These are phyloP conservation scores for Drosophila kikkawai DNA, from an alignment of 1,140 invertebrate genomes.

Conservation along the genomic window DNA sequence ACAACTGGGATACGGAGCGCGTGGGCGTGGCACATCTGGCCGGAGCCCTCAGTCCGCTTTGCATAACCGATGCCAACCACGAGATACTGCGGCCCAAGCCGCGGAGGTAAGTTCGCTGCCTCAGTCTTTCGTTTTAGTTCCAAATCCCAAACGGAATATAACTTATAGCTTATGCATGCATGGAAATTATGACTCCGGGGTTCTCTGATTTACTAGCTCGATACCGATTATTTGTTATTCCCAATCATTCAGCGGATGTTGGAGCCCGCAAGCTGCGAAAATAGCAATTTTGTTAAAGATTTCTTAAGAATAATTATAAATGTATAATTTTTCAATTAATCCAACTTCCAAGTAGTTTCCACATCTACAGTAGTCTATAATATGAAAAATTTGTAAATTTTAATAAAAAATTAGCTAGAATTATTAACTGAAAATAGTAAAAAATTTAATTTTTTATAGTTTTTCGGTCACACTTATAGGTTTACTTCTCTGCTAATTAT, in stretches of 20 bases:
- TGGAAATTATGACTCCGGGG: constrained; percentile 27
- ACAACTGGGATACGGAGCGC: constrained; percentile 76
- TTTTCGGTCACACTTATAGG: background rate
- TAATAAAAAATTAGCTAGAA: no score
- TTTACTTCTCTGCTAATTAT: background rate
- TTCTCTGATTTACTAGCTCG: constrained; percentile 26
- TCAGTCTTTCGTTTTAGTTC: constrained; percentile 25
- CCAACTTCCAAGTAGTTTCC: background rate
- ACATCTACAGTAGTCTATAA: background rate
- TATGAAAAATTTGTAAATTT: background rate
- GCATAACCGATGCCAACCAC: constrained; percentile 90
- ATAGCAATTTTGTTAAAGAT: background rate
- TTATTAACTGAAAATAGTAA: background rate
- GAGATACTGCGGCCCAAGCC: constrained; percentile 95
- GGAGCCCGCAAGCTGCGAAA: background rate
- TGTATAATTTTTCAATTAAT: constrained; percentile 6
- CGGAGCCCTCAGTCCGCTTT: constrained; percentile 88
- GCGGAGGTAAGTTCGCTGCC: constrained; percentile 88
- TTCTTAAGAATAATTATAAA: background rate
- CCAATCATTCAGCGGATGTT: constrained; percentile 8
- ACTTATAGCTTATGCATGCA: constrained; percentile 20
- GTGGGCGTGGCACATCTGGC: constrained; percentile 87
- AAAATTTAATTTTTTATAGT: background rate
- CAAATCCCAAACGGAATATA: constrained; percentile 2
- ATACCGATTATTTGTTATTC: constrained; percentile 32